Evolutionary conservation across 2,113 vertebrate genomes (phyloP).

Genomic region (Tenebrosternarchus preto): DNA sequence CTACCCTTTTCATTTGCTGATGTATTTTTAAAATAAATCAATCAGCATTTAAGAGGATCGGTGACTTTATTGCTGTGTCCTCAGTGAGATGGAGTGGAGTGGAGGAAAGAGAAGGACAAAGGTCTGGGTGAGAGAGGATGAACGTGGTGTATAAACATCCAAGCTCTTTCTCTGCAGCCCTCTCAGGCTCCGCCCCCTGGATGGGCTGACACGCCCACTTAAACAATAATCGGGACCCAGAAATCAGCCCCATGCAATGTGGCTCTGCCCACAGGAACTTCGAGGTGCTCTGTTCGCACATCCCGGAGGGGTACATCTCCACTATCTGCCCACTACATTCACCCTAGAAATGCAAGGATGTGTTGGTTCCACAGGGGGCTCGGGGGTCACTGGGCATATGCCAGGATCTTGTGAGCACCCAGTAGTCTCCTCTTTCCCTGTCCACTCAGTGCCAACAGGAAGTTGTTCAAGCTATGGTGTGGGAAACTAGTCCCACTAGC

Average conservation of each 20-base stretch:
- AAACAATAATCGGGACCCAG: slow-evolving; percentile 70
- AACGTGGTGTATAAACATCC: slow-evolving; percentile 7
- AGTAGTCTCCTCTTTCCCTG: background rate
- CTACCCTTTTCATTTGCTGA: background rate
- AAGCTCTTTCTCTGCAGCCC: background rate
- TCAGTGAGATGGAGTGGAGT: background rate
- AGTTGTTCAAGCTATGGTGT: no score
- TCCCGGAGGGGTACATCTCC: slow-evolving; percentile 6
- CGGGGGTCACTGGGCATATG: background rate
- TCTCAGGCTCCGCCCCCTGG: slow-evolving; percentile 57
- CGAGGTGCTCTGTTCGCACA: slow-evolving; percentile 36
- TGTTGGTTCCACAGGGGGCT: background rate
- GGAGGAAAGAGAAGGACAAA: background rate
- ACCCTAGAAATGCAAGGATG: background rate
- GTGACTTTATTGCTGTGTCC: background rate
- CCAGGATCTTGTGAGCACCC: background rate
- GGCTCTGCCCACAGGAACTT: slow-evolving; percentile 25
- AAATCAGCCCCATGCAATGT: slow-evolving; percentile 65
- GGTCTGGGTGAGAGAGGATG: slow-evolving; percentile 16
- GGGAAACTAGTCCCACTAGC: no score
- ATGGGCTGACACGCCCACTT: slow-evolving; percentile 58
- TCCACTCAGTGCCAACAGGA: background rate
- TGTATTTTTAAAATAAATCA: background rate
- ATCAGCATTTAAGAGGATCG: background rate
- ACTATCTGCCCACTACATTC: background rate